A percentile compares a stretch with the other conserved stretches of the same genome.
These are phyloP conservation scores for Phocides pigmalion DNA, from an alignment of 1,140 invertebrate species.

Conservation along the genomic window DNA sequence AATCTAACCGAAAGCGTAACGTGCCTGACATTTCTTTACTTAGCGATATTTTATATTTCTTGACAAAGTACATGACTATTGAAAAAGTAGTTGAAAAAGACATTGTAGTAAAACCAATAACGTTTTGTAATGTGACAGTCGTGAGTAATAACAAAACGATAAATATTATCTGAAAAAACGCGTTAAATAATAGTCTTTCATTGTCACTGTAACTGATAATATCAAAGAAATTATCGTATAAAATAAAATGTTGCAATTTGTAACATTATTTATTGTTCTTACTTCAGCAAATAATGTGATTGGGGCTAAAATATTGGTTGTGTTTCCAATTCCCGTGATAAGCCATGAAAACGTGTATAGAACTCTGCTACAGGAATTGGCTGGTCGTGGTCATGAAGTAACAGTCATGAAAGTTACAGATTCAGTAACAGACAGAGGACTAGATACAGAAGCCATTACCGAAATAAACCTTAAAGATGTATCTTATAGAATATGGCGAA, in stretches of 20 bases:
- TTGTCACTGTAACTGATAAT: too few relatives aligned
- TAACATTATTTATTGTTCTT: neutral
- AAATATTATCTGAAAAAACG: too few relatives aligned
- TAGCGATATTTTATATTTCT: too few relatives aligned
- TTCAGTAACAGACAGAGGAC: slow-evolving; percentile 42
- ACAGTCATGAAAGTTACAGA: slow-evolving; percentile 63
- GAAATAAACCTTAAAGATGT: slow-evolving; percentile 30
- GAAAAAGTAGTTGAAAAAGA: too few relatives aligned
- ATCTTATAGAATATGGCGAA: slow-evolving; percentile 14
- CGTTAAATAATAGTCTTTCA: too few relatives aligned
- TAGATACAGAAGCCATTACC: slow-evolving; percentile 28
- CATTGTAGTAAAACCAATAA: too few relatives aligned
- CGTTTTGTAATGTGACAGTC: too few relatives aligned
- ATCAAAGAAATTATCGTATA: too few relatives aligned
- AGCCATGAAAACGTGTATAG: slow-evolving; percentile 51
- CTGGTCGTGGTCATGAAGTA: slow-evolving; percentile 52
- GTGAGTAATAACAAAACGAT: too few relatives aligned
- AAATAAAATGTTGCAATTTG: neutral
- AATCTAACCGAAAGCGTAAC: too few relatives aligned
- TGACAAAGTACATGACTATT: too few relatives aligned
- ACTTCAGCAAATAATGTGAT: neutral
- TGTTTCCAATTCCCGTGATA: slow-evolving; percentile 50
- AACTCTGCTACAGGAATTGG: slow-evolving; percentile 44
- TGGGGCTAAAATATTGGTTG: slow-evolving; percentile 47
- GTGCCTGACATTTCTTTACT: too few relatives aligned